Conservation (phyloP, 2,797 vertebrate genomes). For the Cuculus canorus region DNA sequence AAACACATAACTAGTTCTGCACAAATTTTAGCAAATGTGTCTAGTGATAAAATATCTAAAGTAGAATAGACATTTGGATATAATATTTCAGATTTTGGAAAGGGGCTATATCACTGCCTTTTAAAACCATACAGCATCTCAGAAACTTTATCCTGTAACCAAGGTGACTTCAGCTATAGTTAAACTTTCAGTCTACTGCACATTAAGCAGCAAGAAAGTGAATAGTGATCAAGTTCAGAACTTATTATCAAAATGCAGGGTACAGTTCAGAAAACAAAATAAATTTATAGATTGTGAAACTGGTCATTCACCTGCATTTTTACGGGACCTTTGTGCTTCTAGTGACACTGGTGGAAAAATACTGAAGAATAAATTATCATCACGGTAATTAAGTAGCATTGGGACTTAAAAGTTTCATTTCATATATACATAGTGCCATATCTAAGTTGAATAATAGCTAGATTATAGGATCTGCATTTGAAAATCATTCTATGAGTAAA, state of each 20-base stretch:
- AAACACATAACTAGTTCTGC: neutral
- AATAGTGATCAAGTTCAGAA: neutral
- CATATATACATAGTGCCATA: neutral
- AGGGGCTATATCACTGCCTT: neutral
- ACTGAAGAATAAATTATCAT: neutral
- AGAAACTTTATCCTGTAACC: neutral
- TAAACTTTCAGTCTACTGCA: neutral
- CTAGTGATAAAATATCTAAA: neutral
- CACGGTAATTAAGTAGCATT: neutral
- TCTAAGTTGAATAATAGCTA: neutral
- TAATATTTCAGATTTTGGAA: neutral
- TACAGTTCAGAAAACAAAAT: neutral
- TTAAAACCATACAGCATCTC: neutral
- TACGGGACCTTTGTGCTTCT: neutral
- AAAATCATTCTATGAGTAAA: neutral
- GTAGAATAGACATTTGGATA: neutral
- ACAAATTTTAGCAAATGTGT: neutral
- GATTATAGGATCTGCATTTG: neutral
- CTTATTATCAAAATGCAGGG: neutral
- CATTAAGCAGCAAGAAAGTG: neutral
- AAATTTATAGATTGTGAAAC: neutral
- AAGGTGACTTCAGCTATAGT: neutral
- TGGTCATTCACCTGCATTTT: neutral
- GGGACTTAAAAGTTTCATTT: neutral
- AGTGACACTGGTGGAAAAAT: neutral